Conservation (phyloP, 2,113 vertebrate species). For the Odocoileus hemionus region DNA sequence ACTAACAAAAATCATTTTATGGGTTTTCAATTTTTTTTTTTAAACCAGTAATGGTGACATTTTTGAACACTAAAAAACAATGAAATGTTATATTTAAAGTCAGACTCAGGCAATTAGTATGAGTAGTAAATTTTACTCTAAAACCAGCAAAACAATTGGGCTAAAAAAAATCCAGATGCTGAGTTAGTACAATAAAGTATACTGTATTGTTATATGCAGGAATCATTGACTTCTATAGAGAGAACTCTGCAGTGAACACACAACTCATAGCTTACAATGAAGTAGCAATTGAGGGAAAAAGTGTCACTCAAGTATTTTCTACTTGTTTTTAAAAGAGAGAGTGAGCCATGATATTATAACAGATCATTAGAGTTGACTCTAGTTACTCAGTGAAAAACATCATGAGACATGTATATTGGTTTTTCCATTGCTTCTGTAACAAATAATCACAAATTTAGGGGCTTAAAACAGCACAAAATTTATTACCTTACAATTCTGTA, state of each 20-base stretch:
- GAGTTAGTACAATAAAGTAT: background rate
- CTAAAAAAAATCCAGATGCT: background rate
- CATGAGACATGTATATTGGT: background rate
- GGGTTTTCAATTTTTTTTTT: constrained; percentile 6
- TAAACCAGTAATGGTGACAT: background rate
- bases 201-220: background rate
- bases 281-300: background rate
- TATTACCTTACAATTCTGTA: background rate
- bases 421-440: background rate
- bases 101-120: background rate
- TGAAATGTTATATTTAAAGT: constrained; percentile 13
- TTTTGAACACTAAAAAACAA: background rate
- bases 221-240: background rate
- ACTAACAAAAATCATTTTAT: constrained; percentile 21
- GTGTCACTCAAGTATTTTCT: background rate
- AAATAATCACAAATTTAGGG: background rate
- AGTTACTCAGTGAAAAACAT: background rate
- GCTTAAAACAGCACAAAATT: background rate
- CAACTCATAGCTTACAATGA: background rate
- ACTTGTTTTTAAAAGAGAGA: background rate
- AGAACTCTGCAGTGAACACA: background rate
- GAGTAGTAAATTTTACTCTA: background rate
- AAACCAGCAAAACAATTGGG: background rate
- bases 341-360: background rate
- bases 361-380: background rate